These are phyloP conservation scores for Saguinus midas DNA, from an alignment of 2,113 vertebrate genomes.

Conservation along the genomic window DNA sequence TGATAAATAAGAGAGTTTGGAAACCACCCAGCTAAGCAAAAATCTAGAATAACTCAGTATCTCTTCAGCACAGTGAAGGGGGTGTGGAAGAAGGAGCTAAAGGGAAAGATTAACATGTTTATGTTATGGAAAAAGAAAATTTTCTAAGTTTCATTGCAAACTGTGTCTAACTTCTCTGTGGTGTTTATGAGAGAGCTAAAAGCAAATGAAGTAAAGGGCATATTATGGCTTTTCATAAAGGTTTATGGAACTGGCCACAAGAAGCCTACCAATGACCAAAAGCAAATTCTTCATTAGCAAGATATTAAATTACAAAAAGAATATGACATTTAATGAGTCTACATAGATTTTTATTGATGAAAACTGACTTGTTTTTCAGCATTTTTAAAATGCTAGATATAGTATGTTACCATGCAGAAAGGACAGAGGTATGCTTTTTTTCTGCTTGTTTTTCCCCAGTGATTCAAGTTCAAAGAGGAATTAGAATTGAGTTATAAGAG, in stretches of 20 bases:
- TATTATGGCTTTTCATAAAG: neutral
- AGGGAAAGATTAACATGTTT: neutral
- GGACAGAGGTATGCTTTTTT: neutral
- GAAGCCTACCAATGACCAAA: neutral
- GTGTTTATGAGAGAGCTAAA: slow-evolving; percentile 12
- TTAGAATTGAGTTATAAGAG: neutral
- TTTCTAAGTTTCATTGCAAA: neutral
- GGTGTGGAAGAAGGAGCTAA: neutral
- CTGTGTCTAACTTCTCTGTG: neutral
- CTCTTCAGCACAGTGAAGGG: slow-evolving; percentile 77
- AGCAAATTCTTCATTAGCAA: neutral
- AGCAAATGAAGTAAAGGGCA: slow-evolving; percentile 37
- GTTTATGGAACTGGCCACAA: neutral
- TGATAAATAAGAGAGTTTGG: slow-evolving; percentile 53
- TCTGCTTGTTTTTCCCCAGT: neutral
- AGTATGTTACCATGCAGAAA: neutral
- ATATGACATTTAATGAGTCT: neutral
- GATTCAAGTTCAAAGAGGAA: slow-evolving; percentile 1
- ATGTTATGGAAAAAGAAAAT: slow-evolving; percentile 15
- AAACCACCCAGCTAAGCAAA: slow-evolving; percentile 83
- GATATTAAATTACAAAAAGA: neutral
- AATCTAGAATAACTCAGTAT: slow-evolving; percentile 88
- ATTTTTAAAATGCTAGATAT: slow-evolving; percentile 8
- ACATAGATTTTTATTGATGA: neutral
- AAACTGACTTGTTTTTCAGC: neutral